Evolutionary conservation across 1,140 invertebrate species (phyloP).

Genomic region (Cyrtorhinus lividipennis): DNA sequence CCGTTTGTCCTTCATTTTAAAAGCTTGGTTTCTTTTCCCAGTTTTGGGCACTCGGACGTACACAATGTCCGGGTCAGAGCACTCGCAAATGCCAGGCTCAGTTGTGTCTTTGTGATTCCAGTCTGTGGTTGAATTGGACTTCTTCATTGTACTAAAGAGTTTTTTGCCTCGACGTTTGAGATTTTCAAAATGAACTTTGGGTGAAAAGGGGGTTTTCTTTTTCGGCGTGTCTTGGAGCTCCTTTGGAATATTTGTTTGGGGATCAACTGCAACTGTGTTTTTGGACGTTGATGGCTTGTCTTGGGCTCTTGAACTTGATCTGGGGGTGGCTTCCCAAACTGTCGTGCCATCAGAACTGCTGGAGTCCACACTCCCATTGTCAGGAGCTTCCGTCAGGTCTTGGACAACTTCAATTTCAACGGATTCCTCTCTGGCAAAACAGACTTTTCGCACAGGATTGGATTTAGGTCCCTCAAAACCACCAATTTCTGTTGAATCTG

Average conservation of each 20-base stretch:
- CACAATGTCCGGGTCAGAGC: neutral
- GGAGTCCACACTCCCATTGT: neutral
- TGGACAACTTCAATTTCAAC: neutral
- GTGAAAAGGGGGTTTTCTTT: neutral
- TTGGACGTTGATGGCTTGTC: neutral
- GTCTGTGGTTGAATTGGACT: neutral
- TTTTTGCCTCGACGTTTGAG: neutral
- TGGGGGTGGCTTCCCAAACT: neutral
- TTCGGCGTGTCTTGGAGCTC: too few relatives aligned
- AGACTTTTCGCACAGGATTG: neutral
- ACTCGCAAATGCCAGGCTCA: neutral
- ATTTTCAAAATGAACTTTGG: neutral
- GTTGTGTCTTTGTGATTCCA: neutral
- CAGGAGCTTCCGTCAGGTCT: neutral
- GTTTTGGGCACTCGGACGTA: neutral
- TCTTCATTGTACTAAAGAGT: neutral
- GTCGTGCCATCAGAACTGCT: neutral
- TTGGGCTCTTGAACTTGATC: too few relatives aligned
- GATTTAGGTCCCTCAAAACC: slow-evolving; percentile 1
- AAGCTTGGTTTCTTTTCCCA: neutral
- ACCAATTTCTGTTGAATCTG: neutral
- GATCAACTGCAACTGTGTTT: neutral
- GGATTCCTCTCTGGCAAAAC: neutral
- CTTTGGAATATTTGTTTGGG: neutral
- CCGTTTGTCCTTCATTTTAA: neutral